Evolutionary conservation across 2,797 vertebrate species (phyloP), one percentile per base, ranked within the genome.

Genomic region (Siniperca obscura): DNA sequence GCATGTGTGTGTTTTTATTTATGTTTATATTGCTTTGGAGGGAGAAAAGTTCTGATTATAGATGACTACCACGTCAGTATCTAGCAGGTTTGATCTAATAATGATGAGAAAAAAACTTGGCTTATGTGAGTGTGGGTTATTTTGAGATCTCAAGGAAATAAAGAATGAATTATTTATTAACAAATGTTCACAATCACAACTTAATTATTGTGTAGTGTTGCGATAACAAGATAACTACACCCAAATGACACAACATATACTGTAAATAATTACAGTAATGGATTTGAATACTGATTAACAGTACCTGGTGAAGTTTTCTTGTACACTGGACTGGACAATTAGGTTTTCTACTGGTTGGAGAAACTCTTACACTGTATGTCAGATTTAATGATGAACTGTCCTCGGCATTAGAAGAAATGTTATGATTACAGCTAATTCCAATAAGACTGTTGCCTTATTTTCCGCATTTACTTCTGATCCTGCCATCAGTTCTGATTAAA

Each of bases 1-100:
- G 56, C 42, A 27, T 50, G 61, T 40, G 48, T 68, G 19, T 68
- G n/a, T 57, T 38, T 75, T 38, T 76, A 13, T 74, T 76, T 34
- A 5, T 74, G 59, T 78, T 75, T 40, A 34, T 64, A 42, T 36
- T 71, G 27, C 30, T 59, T 50, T 66, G 14, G 40, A 76, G 25
- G 65, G 30, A 80, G 27, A 38, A 56, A 42, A 1, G 25, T 67
- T 75, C 36, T 36, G 36, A 48, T 52, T 57, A 34, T 12, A 61
- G 42, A 59, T 46, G 7, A 50, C 42, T 13, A 82, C n/a, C 25
- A 7, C 46, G 57, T 46, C 30, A 73, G 5, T 22, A 7, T 53
- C 16, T 60, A 1, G 1, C 17, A 21, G n/a, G 52, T n/a, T 70
- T 60, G 16, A 40, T 27, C 2, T n/a, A 3, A 27, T 21, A 30